These are phyloP conservation scores for Netelia inedita DNA, from an alignment of 2,888 invertebrate genomes.

Conservation along the genomic window DNA sequence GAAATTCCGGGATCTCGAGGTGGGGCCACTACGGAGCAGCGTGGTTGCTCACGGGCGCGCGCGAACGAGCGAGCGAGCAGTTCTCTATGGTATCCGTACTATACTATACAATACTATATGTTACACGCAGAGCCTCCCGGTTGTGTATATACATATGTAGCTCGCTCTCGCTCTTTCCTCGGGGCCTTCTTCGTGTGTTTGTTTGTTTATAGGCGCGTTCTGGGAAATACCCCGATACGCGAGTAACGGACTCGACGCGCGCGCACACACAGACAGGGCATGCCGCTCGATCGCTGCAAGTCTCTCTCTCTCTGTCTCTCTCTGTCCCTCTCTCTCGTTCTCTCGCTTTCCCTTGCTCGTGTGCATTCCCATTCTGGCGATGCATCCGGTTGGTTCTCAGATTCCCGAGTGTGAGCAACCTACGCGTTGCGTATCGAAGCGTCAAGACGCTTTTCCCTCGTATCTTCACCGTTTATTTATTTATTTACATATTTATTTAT, in stretches of 20 bases:
- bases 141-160: constrained; percentile 1
- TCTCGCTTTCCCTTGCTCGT: constrained; percentile 29
- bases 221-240: constrained; percentile 82
- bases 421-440: constrained; percentile 38
- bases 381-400: constrained; percentile 81
- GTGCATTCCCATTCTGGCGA: constrained; percentile 82
- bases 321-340: constrained; percentile 10
- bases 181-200: constrained; percentile 75
- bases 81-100: constrained; percentile 15
- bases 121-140: neutral
- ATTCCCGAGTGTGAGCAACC: constrained; percentile 61
- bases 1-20: constrained; percentile 67
- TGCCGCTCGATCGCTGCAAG: constrained; percentile 1
- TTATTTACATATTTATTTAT: constrained; percentile 8
- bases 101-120: constrained; percentile 4
- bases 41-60: constrained; percentile 62
- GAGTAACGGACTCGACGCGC: constrained; percentile 82
- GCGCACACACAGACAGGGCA: constrained; percentile 71
- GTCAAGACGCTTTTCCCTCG: constrained; percentile 43
- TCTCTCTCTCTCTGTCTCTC: neutral
- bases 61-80: too few relatives aligned
- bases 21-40: constrained; percentile 60
- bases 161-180: constrained; percentile 63
- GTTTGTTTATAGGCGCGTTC: constrained; percentile 84
- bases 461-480: constrained; percentile 16